Evolutionary conservation across 2,113 vertebrate genomes (phyloP), one percentile per base, ranked within the genome.

Genomic region (Ceratotherium simum): DNA sequence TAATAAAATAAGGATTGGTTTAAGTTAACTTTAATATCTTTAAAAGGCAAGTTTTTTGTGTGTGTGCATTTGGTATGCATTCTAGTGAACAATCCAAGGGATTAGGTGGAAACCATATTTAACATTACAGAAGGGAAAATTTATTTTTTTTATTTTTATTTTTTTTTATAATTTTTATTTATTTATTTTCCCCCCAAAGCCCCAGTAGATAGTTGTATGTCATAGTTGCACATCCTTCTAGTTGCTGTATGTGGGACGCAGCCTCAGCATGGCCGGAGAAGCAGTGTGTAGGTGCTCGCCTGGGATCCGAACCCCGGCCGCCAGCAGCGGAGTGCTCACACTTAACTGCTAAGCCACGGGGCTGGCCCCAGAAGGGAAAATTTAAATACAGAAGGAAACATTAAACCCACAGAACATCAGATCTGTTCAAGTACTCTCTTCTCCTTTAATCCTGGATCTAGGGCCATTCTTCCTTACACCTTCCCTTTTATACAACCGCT

Each of bases 21-120:
- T 75, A 87, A 73, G 75, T 46, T 60, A 91, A 87, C 11, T 36
- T 84, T n/a, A 36, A 56, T 81, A 42, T 84, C 39, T 65, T 64
- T 73, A 1, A 83, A 83, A 91, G 12, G 3, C 3, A 29, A 62
- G 8, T 0, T 48, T 6, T 42, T 72, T 69, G n/a, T n/a, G n/a
- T n/a, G n/a, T n/a, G n/a, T n/a, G 31, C 5, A 88, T 65, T 79
- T 92, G 2, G 2, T 65, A 80, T 65, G 20, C 21, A n/a, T 75
- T 11, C 2, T 60, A 90, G 18, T 48, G 20, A 87, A 6, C n/a
- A 69, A 70, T 75, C 4, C 29, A 75, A n/a, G 23, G 8, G 5
- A 25, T 67, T 80, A 72, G 8, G 80, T 85, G 5, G 73, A 84
- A 17, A 60, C 23, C 14, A 42, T 36, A 70, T 81, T 82, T 82